Percentiles rank a stretch among this genome's conserved stretches.
Evolutionary conservation across 2,113 vertebrate species (phyloP).

Genomic region (Ceyx margarethae): DNA sequence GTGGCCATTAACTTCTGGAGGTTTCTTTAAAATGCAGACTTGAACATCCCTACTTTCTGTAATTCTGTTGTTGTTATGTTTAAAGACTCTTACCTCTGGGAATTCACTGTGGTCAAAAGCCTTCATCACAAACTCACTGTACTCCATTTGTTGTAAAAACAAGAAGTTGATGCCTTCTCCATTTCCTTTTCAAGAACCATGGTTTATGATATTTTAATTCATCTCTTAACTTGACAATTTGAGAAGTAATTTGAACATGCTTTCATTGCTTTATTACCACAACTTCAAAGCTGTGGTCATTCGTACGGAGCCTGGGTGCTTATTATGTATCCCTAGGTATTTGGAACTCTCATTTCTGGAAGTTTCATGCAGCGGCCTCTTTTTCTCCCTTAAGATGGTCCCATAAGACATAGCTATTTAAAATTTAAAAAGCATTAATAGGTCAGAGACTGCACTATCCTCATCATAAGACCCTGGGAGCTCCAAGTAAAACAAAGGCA

Average conservation of each 20-base stretch:
- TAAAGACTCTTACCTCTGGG: constrained; percentile 27
- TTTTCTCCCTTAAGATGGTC: neutral
- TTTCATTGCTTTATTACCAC: neutral
- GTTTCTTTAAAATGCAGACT: neutral
- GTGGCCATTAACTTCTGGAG: neutral
- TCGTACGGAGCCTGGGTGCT: neutral
- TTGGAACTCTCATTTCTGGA: neutral
- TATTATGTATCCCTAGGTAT: neutral
- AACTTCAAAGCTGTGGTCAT: neutral
- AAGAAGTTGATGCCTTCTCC: neutral
- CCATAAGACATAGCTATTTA: neutral
- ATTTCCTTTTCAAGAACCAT: constrained; percentile 13
- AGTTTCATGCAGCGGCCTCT: neutral
- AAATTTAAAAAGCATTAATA: neutral
- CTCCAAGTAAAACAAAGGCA: neutral
- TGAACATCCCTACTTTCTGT: neutral
- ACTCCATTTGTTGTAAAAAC: neutral
- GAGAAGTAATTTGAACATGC: neutral
- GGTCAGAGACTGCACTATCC: neutral
- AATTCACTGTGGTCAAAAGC: constrained; percentile 22
- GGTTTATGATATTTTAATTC: constrained; percentile 24
- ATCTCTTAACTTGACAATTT: neutral
- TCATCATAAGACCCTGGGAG: neutral
- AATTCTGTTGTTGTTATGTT: neutral
- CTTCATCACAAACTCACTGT: neutral